Evolutionary conservation across 2,888 invertebrate genomes (phyloP).

Genomic region (Galerucella pusilla): DNA sequence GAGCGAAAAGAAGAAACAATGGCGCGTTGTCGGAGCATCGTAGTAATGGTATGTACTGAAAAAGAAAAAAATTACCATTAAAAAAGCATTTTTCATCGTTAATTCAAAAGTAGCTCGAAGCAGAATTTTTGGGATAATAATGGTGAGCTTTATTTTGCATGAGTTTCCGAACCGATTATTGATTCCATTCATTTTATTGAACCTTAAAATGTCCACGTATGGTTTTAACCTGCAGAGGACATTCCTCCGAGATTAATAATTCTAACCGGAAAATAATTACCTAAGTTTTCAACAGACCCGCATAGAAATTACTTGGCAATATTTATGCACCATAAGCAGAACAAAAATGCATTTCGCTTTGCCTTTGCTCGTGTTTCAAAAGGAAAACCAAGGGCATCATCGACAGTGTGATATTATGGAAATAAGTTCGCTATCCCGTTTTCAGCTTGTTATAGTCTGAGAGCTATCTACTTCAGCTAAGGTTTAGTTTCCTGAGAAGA

Average conservation of each 20-base stretch:
- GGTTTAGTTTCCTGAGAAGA: too few relatives aligned
- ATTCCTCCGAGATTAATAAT: not conserved
- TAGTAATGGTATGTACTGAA: conserved; percentile 62
- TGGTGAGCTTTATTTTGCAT: too few relatives aligned
- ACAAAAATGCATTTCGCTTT: conserved; percentile 1
- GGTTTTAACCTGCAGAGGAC: not conserved
- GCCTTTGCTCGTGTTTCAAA: not conserved
- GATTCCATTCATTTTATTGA: too few relatives aligned
- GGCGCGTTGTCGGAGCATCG: conserved; percentile 61
- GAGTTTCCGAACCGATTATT: too few relatives aligned
- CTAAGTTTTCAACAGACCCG: not conserved
- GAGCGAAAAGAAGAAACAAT: conserved; percentile 55
- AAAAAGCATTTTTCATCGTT: not conserved
- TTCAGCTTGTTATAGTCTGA: not conserved
- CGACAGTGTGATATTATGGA: not conserved
- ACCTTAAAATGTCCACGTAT: too few relatives aligned
- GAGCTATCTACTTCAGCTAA: too few relatives aligned
- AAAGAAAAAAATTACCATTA: conserved; percentile 40
- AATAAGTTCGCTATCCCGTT: not conserved
- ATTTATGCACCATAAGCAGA: conserved; percentile 4
- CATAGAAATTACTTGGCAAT: not conserved
- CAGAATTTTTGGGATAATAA: too few relatives aligned
- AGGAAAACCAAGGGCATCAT: not conserved
- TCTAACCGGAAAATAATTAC: not conserved
- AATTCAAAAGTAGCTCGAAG: not conserved